Evolutionary conservation across 1,140 invertebrate species (phyloP).

Genomic region (Tetragonula clypearis): DNA sequence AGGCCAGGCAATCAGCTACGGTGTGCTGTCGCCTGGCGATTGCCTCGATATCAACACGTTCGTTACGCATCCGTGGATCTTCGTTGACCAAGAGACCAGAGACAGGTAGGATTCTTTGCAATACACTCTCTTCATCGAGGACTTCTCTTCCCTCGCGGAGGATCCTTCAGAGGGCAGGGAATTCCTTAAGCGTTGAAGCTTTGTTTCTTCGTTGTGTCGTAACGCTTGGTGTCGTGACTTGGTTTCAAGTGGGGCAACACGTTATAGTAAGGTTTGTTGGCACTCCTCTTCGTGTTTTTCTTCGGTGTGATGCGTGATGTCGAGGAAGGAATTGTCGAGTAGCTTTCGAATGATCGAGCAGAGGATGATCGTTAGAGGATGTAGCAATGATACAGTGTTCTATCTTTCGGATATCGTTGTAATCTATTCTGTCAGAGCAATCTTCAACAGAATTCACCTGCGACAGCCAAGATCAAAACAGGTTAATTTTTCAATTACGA

Average conservation of each 20-base stretch:
- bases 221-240: neutral
- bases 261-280: neutral
- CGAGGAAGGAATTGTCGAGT: neutral
- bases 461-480: too few relatives aligned
- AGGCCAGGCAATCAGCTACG: slow-evolving; percentile 84
- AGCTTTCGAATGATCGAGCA: neutral
- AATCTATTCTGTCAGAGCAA: too few relatives aligned
- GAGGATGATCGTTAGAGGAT: neutral
- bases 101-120: slow-evolving; percentile 79
- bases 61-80: slow-evolving; percentile 89
- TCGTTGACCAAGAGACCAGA: slow-evolving; percentile 84
- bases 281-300: neutral
- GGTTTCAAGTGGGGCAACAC: neutral
- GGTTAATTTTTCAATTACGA: neutral
- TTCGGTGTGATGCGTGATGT: neutral
- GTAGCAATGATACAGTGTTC: too few relatives aligned
- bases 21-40: slow-evolving; percentile 80
- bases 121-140: too few relatives aligned
- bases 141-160: too few relatives aligned
- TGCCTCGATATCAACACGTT: slow-evolving; percentile 87
- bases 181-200: neutral
- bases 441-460: too few relatives aligned
- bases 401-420: too few relatives aligned
- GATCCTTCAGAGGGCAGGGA: too few relatives aligned
- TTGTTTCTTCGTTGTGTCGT: too few relatives aligned